Conservation (phyloP, 2,797 vertebrate genomes). For the Cyprinodon diabolis region DNA sequence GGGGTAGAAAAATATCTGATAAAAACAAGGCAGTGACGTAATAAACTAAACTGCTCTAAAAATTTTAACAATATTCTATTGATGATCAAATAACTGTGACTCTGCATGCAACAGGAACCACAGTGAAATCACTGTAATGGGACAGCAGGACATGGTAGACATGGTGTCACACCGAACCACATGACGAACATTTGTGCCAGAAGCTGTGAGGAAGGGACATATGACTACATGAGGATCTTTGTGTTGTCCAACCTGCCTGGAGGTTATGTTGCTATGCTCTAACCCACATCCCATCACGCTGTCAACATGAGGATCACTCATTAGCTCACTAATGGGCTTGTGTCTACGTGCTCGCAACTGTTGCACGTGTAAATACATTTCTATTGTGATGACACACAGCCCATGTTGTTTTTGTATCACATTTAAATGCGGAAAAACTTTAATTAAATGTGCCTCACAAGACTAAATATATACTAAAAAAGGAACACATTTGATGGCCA, state of each 20-base stretch:
- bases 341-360: slow-evolving; percentile 6
- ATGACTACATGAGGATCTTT: slow-evolving; percentile 58
- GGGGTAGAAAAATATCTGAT: not conserved
- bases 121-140: slow-evolving; percentile 6
- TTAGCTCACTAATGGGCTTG: slow-evolving; percentile 42
- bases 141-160: slow-evolving; percentile 21
- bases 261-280: slow-evolving; percentile 61
- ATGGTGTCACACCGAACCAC: slow-evolving; percentile 51
- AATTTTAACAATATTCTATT: not conserved
- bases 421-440: slow-evolving; percentile 40
- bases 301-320: slow-evolving; percentile 66
- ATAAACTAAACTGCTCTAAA: slow-evolving; percentile 8
- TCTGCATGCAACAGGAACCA: not conserved
- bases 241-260: slow-evolving; percentile 49
- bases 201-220: slow-evolving; percentile 35
- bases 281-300: slow-evolving; percentile 63
- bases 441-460: slow-evolving; percentile 31
- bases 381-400: slow-evolving; percentile 19
- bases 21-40: not conserved
- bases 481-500: slow-evolving; percentile 26
- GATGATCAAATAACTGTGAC: slow-evolving; percentile 7
- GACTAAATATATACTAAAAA: slow-evolving; percentile 32
- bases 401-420: slow-evolving; percentile 21
- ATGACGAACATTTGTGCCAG: slow-evolving; percentile 52
- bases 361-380: not conserved